Evolutionary conservation across 2,888 invertebrate genomes (phyloP), one percentile per base, ranked within the genome.

Genomic region (Thelaira solivaga): DNA sequence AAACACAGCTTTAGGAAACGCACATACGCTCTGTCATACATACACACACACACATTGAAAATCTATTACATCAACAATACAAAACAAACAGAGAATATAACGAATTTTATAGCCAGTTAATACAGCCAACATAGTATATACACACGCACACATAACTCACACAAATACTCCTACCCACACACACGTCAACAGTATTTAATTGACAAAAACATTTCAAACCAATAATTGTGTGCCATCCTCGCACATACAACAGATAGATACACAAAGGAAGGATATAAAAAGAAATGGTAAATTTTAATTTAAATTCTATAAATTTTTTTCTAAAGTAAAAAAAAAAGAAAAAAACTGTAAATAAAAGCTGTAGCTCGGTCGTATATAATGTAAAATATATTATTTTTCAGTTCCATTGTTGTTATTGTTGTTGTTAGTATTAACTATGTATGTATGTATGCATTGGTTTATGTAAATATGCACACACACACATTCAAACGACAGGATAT

Each of bases 201-300:
- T 65, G 71, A 71, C 65, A 57, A 61, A 34, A 65, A 47, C 43
- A 61, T 47, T 59, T 26, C 13, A 43, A 26, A 47, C n/a, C 47
- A 72, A 57, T 22, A 47, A 2, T 20, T 31, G 47, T 13, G 5
- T 53, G 31, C 11, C 20, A 67, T 36, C 20, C n/a, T n/a, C 22
- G 31, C 6, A 26, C 55, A 64, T 41, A 47, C 13, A 18, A 45
- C 53, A 47, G 61, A 67, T 61, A 68, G n/a, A n/a, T n/a, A n/a
- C n/a, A n/a, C n/a, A n/a, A 76, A 55, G 67, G 22, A n/a, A 47
- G 51, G 65, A 51, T 67, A 67, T 73, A 47, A 73, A 57, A 76
- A 64, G 24, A 71, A 67, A 61, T 67, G 41, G 43, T 67, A 39
- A 18, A 67, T 59, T 61, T 55, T 55, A 51, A 65, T 72, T 67